phyloP scores from a whole-genome alignment of 1,140 invertebrate species.

The Sweltsa coloradensis region DNA sequence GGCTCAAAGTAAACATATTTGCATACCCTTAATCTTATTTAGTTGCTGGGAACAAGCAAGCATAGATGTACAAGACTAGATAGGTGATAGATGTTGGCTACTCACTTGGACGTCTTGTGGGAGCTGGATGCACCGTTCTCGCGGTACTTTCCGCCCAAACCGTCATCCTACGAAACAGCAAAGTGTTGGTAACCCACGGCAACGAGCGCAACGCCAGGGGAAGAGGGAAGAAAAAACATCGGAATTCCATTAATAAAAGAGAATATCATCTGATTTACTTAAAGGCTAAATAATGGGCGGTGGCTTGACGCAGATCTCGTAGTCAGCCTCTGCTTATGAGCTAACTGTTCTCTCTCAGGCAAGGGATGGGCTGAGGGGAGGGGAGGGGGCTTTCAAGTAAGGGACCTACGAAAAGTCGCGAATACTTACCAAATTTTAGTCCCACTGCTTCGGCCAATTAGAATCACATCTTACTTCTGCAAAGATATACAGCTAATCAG shows the following conservation, averaged over 20 bases:
- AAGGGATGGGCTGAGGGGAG: not conserved
- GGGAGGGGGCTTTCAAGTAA: not conserved
- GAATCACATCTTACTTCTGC: conserved; percentile 18
- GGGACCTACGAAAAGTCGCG: not conserved
- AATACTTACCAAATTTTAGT: conserved; percentile 12
- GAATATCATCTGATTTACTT: conserved; percentile 2
- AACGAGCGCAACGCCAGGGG: conserved; percentile 38
- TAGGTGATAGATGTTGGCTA: conserved; percentile 12
- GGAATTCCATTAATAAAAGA: conserved; percentile 12
- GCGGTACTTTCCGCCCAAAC: conserved; percentile 35
- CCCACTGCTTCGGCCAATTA: conserved; percentile 8
- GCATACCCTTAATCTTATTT: too few relatives aligned
- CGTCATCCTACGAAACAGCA: conserved; percentile 50
- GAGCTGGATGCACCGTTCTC: conserved; percentile 40
- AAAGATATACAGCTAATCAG: conserved; percentile 20
- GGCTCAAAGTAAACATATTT: too few relatives aligned
- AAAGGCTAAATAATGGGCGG: not conserved
- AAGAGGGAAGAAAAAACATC: conserved; percentile 25
- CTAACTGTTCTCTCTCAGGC: not conserved
- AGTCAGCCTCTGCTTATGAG: not conserved
- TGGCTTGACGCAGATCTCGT: not conserved
- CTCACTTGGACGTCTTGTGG: conserved; percentile 39
- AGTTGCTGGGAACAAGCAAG: conserved; percentile 3
- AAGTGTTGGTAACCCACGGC: conserved; percentile 41
- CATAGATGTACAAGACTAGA: too few relatives aligned